phyloP scores from a whole-genome alignment of 2,113 vertebrate genomes.

The Bucco capensis region DNA sequence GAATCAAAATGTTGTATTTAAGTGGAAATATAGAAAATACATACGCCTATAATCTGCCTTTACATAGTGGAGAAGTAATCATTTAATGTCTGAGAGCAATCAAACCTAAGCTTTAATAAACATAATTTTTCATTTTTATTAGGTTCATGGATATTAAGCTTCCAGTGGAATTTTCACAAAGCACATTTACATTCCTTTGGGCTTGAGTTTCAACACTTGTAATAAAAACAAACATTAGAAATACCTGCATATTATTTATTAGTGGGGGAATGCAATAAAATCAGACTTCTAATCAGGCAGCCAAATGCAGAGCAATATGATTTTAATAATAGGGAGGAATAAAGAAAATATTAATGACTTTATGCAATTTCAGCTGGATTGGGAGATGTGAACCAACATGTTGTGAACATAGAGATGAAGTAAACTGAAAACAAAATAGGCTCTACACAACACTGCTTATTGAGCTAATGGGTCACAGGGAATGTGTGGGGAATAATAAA shows the following conservation, averaged over 20 bases:
- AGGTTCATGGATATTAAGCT: neutral
- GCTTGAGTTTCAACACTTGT: neutral
- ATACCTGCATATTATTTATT: neutral
- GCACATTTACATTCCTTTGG: neutral
- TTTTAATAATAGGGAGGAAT: neutral
- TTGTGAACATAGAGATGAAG: neutral
- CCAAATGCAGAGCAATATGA: neutral
- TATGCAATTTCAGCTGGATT: neutral
- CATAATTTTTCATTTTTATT: neutral
- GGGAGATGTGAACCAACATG: neutral
- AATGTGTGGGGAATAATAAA: neutral
- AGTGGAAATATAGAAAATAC: neutral
- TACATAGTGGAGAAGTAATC: neutral
- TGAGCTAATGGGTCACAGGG: neutral
- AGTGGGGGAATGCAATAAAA: neutral
- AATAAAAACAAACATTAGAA: neutral
- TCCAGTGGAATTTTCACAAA: neutral
- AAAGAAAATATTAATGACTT: neutral
- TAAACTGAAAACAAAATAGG: neutral
- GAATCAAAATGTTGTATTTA: neutral
- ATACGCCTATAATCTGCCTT: neutral
- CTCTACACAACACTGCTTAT: neutral
- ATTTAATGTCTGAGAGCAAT: neutral
- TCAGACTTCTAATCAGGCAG: neutral
- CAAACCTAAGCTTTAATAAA: neutral